Base-by-base conservation (phyloP, 2,888 invertebrate species). In the Anoncus sp. region DNA sequence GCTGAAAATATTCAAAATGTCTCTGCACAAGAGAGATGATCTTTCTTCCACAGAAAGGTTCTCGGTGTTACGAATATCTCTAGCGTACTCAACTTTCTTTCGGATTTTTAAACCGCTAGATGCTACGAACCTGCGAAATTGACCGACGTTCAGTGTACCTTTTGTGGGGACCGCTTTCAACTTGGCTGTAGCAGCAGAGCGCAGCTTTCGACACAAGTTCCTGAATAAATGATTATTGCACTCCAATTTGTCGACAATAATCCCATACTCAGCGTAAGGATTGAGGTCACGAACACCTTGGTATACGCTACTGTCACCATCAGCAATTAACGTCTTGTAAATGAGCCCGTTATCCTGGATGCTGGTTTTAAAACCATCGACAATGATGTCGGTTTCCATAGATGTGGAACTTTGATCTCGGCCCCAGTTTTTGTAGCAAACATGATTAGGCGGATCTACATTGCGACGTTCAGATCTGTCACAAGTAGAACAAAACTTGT, bases 261-360 rank as follows among this genome's bases (percentile, higher is more conserved):
- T 47, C 9, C 43, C 53, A 14, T 75, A 35, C 16, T 75, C 75
- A 0, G 81, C 83, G 75, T 89, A 87, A 1, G 84, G 81, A 45
- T 83, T 75, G 9, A 57, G 51, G 72, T 84, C 79, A 35, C 70
- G 45, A n/a, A 88, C 81, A 82, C 81, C 83, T 24, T 82, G 79
- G 53, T 82, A 86, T 1, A 87, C 87, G 10, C 86, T 87, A 9
- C 85, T 83, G 76, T 90, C 90, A 6, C 89, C 89, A 59, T 81
- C 81, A 1, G 74, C 43, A 3, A 81, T 77, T 6, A 75, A 18
- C 4, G 40, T 53, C 38, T 53, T 27, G 16, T n/a, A 79, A 49
- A 62, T 53, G 10, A 53, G 47, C 18, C 20, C 76, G 72, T 35
- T 63, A 20, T 16, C 24, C 27, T 27, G 38, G 3, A 80, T 27